phyloP scores from a whole-genome alignment of 37 sponge, comb jelly and placozoan species.

The Diacarnus erythraeanus region DNA sequence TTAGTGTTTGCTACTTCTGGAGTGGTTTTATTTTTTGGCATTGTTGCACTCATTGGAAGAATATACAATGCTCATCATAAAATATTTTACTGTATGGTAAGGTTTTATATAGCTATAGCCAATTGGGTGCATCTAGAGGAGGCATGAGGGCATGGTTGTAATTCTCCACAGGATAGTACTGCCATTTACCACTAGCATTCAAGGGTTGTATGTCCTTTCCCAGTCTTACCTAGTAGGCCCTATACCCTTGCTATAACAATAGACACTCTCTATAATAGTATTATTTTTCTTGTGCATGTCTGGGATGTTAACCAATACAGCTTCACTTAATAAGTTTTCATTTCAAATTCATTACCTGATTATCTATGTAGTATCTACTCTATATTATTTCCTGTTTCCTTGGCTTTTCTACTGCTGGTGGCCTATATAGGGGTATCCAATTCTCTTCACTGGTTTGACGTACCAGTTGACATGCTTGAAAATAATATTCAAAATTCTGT shows the following conservation, averaged over 20 bases:
- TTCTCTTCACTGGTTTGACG: not conserved
- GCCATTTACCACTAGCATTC: no score
- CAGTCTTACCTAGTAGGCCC: not conserved
- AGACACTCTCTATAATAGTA: not conserved
- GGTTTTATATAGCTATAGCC: not conserved
- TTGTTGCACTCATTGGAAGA: not conserved
- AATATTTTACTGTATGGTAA: not conserved
- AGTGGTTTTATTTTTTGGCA: not conserved
- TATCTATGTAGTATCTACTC: not conserved
- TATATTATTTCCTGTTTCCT: conserved; percentile 2
- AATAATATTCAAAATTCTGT: not conserved
- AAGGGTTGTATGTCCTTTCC: not conserved
- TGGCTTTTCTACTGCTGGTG: conserved; percentile 9
- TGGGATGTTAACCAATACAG: no score
- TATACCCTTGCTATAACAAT: not conserved
- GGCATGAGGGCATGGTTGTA: not conserved
- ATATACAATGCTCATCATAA: not conserved
- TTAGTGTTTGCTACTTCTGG: conserved; percentile 5
- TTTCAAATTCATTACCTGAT: not conserved
- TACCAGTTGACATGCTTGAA: not conserved
- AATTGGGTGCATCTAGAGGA: not conserved
- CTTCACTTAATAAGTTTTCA: no score
- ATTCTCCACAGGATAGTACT: no score
- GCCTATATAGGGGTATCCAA: not conserved
- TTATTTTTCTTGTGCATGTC: not conserved